Evolutionary conservation across 2,888 invertebrate genomes (phyloP).

Genomic region (Microdon myrmicae): DNA sequence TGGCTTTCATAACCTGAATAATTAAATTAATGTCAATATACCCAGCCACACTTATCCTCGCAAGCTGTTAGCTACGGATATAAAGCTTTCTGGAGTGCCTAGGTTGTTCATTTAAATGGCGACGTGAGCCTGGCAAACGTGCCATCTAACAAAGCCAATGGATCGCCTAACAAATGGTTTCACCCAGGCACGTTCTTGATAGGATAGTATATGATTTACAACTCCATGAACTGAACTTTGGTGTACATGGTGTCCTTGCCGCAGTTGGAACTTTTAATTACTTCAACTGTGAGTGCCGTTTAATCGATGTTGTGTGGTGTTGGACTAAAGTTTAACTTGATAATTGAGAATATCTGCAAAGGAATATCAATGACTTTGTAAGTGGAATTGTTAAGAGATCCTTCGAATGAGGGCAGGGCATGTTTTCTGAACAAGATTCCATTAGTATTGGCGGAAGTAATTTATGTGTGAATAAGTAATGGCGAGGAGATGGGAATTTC

Average conservation of each 20-base stretch:
- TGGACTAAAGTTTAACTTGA: constrained; percentile 1
- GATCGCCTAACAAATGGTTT: constrained; percentile 4
- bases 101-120: constrained; percentile 1
- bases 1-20: constrained; percentile 27
- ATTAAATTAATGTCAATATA: constrained; percentile 37
- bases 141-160: not conserved
- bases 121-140: no score
- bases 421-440: no score
- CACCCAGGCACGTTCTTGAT: constrained; percentile 7
- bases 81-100: no score
- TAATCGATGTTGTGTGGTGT: constrained; percentile 9
- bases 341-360: constrained; percentile 1
- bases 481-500: constrained; percentile 2
- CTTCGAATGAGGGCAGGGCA: no score
- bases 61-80: no score
- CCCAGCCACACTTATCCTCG: no score
- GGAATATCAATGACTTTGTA: constrained; percentile 2
- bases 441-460: no score
- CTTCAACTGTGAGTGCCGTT: constrained; percentile 6
- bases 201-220: not conserved
- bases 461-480: no score
- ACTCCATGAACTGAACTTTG: constrained; percentile 1
- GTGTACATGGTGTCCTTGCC: not conserved
- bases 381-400: constrained; percentile 8
- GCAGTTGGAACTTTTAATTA: constrained; percentile 2